Evolutionary conservation across 2,888 invertebrate genomes (phyloP), one percentile per base, ranked within the genome.

Genomic region (Nyleta sp.): DNA sequence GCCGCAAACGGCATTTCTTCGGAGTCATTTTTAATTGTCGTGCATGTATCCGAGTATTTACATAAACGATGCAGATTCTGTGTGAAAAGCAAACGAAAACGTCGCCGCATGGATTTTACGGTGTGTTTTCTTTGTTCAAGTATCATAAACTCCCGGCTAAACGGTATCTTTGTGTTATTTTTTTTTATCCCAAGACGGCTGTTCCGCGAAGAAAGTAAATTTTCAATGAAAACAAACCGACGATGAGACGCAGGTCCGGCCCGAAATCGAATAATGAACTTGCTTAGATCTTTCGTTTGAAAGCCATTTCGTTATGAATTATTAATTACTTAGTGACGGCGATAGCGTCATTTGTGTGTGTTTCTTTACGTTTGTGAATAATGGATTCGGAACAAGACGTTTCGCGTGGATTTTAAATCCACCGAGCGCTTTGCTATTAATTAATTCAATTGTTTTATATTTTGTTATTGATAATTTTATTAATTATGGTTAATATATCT

Each of bases 41-140:
- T 48, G 40, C 52, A 33, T 20, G 38, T 65, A 46, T 38, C n/a
- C 4, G 31, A 22, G 0, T 22, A 35, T 50, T 64, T 65, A 42
- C 50, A 55, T 48, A 40, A 55, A 24, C 20, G 50, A 65, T 64
- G 50, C 57, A 71, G 35, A 53, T 57, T 22, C 33, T 46, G 46
- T 57, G 72, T 73, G 65, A 57, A 57, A 65, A 50, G 65, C 40
- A 64, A 72, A 72, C 64, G 57, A 46, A 62, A 44, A 7, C 11
- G 13, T 52, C 15, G 24, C 22, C 17, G 4, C 2, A 24, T 20
- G 13, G 35, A 42, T 18, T 62, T 46, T 42, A 42, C 46, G 40
- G 38, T 24, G 48, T 48, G 46, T 62, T 59, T 70, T 70, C 53
- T 55, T 53, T 48, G 13, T 46, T 40, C 8, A 22, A 52, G 46